Percentiles rank a stretch among this genome's conserved stretches.
phyloP scores from a whole-genome alignment of 2,797 vertebrate genomes.

The Sebastes diploproa region DNA sequence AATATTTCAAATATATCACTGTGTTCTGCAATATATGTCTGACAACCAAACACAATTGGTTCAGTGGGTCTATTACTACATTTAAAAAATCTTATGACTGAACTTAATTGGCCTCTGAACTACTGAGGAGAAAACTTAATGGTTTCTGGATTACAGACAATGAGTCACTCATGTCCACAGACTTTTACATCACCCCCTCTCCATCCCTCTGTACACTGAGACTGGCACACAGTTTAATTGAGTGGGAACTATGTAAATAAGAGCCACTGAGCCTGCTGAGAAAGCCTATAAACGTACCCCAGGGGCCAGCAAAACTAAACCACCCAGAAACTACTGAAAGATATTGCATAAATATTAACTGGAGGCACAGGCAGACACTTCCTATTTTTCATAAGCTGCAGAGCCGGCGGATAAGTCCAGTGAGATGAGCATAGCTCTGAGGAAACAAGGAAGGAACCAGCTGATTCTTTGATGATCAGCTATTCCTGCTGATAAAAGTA shows the following conservation, averaged over 20 bases:
- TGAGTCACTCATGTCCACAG: conserved; percentile 23
- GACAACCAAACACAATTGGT: neutral
- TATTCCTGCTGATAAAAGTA: conserved; percentile 45
- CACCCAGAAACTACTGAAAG: conserved; percentile 18
- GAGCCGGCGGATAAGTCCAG: neutral
- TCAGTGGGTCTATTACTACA: neutral
- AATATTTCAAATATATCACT: neutral
- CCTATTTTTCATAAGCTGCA: conserved; percentile 16
- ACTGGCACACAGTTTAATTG: conserved; percentile 29
- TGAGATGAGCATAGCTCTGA: neutral
- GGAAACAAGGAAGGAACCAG: conserved; percentile 26
- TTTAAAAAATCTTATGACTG: conserved; percentile 12
- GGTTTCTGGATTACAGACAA: conserved; percentile 30
- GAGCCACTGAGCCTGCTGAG: conserved; percentile 39
- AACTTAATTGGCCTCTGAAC: conserved; percentile 18
- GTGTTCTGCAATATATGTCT: neutral
- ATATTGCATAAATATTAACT: conserved; percentile 13
- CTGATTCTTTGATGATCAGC: conserved; percentile 52
- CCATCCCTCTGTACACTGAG: neutral
- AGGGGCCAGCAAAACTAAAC: conserved; percentile 37
- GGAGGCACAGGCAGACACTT: conserved; percentile 8
- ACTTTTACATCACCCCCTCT: conserved; percentile 1
- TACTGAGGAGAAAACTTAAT: neutral
- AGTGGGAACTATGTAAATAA: conserved; percentile 58
- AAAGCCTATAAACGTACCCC: conserved; percentile 42